phyloP scores from a whole-genome alignment of 1,140 invertebrate species.

The Frieseomelitta varia region DNA sequence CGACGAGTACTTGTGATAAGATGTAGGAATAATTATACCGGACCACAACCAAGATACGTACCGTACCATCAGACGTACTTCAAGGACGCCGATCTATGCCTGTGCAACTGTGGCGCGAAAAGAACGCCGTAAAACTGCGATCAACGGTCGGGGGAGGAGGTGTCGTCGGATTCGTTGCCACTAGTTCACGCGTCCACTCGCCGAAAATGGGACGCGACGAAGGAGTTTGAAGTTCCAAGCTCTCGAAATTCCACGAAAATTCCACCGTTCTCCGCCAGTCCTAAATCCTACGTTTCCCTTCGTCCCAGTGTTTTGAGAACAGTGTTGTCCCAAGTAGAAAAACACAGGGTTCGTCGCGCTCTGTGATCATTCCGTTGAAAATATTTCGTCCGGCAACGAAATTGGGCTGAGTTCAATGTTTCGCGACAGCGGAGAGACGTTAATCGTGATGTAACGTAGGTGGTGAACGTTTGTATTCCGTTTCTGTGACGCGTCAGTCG shows the following conservation, averaged over 20 bases:
- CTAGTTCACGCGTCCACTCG: slow-evolving; percentile 8
- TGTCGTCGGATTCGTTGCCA: slow-evolving; percentile 35
- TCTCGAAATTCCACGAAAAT: too few species aligned
- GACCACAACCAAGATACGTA: slow-evolving; percentile 71
- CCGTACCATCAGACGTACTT: slow-evolving; percentile 69
- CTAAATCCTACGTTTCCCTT: too few species aligned
- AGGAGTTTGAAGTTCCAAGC: not conserved
- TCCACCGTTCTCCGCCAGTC: not conserved
- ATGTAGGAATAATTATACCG: slow-evolving; percentile 78
- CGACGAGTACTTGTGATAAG: slow-evolving; percentile 79
- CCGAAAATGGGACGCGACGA: slow-evolving; percentile 10
- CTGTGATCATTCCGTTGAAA: too few species aligned
- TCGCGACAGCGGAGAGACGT: not conserved
- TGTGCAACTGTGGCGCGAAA: slow-evolving; percentile 71
- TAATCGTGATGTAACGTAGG: not conserved
- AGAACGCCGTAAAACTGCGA: slow-evolving; percentile 31
- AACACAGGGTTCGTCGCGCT: not conserved
- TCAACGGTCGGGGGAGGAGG: slow-evolving; percentile 30
- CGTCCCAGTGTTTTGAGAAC: not conserved
- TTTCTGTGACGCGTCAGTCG: not conserved
- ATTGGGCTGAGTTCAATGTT: not conserved
- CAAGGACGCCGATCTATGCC: slow-evolving; percentile 75
- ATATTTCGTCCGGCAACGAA: not conserved
- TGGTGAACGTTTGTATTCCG: not conserved
- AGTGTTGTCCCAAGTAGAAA: too few species aligned